Evolutionary conservation across 2,113 vertebrate genomes (phyloP).

Genomic region (Tragelaphus strepsiceros): DNA sequence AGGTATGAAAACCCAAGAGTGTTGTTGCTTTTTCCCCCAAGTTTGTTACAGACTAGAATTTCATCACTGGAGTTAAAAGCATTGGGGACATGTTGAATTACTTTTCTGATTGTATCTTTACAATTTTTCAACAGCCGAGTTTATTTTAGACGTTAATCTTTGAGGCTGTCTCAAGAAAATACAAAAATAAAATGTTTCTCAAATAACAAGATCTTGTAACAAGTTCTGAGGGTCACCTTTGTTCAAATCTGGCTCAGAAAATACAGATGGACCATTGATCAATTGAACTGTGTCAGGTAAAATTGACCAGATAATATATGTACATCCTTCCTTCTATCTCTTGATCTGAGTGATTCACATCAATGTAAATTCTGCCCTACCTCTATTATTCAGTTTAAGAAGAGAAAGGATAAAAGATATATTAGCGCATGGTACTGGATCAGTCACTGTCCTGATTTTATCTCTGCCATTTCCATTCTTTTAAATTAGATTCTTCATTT

Average conservation of each 20-base stretch:
- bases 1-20: not conserved
- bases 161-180: constrained; percentile 67
- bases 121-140: constrained; percentile 70
- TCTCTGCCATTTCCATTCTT: constrained; percentile 58
- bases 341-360: constrained; percentile 61
- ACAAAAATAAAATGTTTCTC: constrained; percentile 71
- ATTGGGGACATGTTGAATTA: constrained; percentile 67
- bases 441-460: constrained; percentile 64
- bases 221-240: constrained; percentile 64
- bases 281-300: constrained; percentile 59
- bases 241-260: constrained; percentile 18
- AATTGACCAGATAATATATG: constrained; percentile 63
- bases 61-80: constrained; percentile 65
- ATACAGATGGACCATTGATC: constrained; percentile 25
- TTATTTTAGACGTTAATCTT: constrained; percentile 79
- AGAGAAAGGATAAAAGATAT: constrained; percentile 64
- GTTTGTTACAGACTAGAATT: constrained; percentile 73
- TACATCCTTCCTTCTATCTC: constrained; percentile 46
- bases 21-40: constrained; percentile 49
- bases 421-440: constrained; percentile 52
- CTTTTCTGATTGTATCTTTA: constrained; percentile 77
- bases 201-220: constrained; percentile 69
- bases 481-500: constrained; percentile 60
- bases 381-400: constrained; percentile 66
- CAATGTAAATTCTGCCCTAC: constrained; percentile 70